Percentiles rank a stretch among this genome's conserved stretches.
phyloP scores from a whole-genome alignment of 2,113 vertebrate genomes.

The Cromileptes altivelis region DNA sequence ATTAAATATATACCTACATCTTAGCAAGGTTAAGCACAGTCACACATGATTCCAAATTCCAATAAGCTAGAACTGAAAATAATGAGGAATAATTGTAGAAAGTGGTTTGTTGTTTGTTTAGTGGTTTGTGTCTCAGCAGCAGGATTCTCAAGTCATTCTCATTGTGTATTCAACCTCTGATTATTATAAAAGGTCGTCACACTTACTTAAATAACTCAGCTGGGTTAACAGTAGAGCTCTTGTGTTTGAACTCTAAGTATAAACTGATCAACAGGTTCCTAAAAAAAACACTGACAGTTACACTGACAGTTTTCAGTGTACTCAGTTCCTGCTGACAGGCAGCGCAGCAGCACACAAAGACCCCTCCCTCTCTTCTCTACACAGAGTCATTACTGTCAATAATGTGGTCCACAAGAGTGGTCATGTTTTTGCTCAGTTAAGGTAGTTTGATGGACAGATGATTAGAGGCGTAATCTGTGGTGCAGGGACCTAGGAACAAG shows the following conservation, averaged over 20 bases:
- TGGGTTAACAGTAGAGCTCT: not conserved
- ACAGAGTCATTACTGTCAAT: conserved; percentile 35
- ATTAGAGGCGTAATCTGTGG: conserved; percentile 43
- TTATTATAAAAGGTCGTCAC: not conserved
- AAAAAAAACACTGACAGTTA: conserved; percentile 39
- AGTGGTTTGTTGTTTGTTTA: not conserved
- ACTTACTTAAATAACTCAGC: not conserved
- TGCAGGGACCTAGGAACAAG: conserved; percentile 8
- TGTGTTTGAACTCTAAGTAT: conserved; percentile 16
- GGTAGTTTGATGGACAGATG: conserved; percentile 26
- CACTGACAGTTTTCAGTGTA: not conserved
- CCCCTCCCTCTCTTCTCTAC: not conserved
- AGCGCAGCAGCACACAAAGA: not conserved
- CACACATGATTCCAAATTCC: not conserved
- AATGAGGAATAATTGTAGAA: not conserved
- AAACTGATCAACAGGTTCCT: conserved; percentile 18
- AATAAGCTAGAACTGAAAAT: not conserved
- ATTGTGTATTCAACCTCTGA: not conserved
- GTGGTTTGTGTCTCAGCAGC: not conserved
- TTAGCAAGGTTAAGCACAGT: not conserved
- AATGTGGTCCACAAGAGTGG: not conserved
- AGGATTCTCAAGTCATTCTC: not conserved
- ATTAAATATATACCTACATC: not conserved
- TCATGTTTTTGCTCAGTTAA: conserved; percentile 32
- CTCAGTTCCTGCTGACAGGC: not conserved